A percentile compares a stretch with the other conserved stretches of the same genome.
Conservation (phyloP, 2,113 vertebrate genomes). For the Oncorhynchus kisutch region DNA sequence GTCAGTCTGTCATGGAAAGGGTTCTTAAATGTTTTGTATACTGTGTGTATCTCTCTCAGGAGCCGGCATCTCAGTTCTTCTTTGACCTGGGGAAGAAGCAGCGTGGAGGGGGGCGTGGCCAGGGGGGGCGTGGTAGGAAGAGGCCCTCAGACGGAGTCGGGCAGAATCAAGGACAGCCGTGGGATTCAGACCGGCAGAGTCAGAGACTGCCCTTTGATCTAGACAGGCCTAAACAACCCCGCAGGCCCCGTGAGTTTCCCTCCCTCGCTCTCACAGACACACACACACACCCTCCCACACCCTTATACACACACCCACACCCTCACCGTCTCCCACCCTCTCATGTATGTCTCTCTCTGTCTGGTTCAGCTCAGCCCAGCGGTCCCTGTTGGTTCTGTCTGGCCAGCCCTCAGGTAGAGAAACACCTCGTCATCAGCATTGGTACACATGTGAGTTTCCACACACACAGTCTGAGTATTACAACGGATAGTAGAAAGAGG, state of each 20-base stretch:
- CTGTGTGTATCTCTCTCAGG: constrained; percentile 46
- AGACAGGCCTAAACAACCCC: constrained; percentile 74
- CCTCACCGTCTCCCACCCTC: not conserved
- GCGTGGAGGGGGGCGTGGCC: constrained; percentile 67
- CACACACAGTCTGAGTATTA: not conserved
- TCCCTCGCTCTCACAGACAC: not conserved
- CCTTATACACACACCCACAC: too few species aligned
- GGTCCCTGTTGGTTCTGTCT: constrained; percentile 98
- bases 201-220: not conserved
- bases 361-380: constrained; percentile 78
- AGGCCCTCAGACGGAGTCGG: constrained; percentile 73
- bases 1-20: too few species aligned
- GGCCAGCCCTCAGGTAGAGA: constrained; percentile 96
- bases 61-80: constrained; percentile 86
- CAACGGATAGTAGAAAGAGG: not conserved
- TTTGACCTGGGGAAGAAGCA: constrained; percentile 84
- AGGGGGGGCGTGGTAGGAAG: constrained; percentile 79
- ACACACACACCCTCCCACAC: too few species aligned
- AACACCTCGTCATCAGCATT: constrained; percentile 94
- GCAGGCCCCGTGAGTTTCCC: constrained; percentile 80
- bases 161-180: constrained; percentile 39
- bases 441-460: constrained; percentile 87
- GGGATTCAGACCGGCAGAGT: not conserved
- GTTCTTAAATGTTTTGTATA: not conserved
- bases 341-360: not conserved